Base-by-base conservation (phyloP, 2,888 invertebrate genomes). In the Papilio demoleus region DNA sequence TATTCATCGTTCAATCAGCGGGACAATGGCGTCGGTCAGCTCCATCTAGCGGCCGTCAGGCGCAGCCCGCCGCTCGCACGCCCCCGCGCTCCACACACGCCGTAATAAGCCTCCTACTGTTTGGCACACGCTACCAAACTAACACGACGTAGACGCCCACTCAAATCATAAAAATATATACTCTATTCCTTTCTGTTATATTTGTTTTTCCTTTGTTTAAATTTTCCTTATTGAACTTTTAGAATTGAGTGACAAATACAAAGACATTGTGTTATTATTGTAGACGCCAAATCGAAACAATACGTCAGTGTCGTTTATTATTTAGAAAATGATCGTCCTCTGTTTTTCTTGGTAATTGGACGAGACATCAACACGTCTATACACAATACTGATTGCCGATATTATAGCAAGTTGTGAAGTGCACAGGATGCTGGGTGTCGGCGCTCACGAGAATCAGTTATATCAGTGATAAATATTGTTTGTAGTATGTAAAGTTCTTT, bases 261-360 rank as follows among this genome's bases (percentile, higher is more conserved):
- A 67, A 66, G 71, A 67, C 70, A 63, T 64, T 63, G 62, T 67
- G 73, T 76, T 77, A 77, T 79, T 81, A 79, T 82, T 81, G 74
- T 74, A 76, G 75, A 71, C 73, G 76, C 76, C 80, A 83, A 84
- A 88, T 85, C 80, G 86, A 80, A 85, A 85, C 84, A 87, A 91
- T 90, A 82, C 78, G 79, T 90, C 87, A 86, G 76, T 83, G 87
- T 86, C 87, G 70, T 63, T 74, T 71, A 77, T 85, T 85, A 87
- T 85, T 84, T 78, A 75, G 79, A 75, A 69, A 76, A 79, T 82
- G 81, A 88, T 84, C 80, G 78, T 77, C 82, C 76, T 83, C 83
- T 90, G 89, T 90, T 90, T 88, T 89, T 88, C 88, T 86, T 82
- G 81, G 83, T 92, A 92, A 92, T 92, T 91, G 90, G 89, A 77